Evolutionary conservation across 2,888 invertebrate genomes (phyloP), one percentile per base, ranked within the genome.

Genomic region (Chymomyza fuscimana): DNA sequence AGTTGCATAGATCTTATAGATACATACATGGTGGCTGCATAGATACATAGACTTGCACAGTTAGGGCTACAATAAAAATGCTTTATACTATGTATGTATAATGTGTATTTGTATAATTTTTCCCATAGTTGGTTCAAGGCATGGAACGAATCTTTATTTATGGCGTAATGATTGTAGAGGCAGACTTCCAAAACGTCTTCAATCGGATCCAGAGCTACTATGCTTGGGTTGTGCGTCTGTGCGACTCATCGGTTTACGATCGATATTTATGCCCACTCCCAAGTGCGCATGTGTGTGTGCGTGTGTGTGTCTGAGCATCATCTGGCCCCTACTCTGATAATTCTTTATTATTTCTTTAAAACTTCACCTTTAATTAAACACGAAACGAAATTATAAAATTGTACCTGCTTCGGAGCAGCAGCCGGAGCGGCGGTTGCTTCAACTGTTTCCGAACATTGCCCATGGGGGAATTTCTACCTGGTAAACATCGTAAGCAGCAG

Each of bases 361-460:
- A 86, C 86, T 86, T 88, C 88, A 88, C 85, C 86, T 86, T 86
- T 86, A 86, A 86, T 86, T 86, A 86, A 86, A 88, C 86, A 88
- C 85, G 83, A 86, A 86, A 86, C 88, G 82, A 87, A 86, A 86
- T 86, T 86, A 87, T 84, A 86, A 88, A 86, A 86, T 82, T 86
- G 86, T 88, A 86, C 86, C 86, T 86, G 86, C 86, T 86, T 84
- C 79, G 51, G 32, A 81, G 74, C 83, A 75, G 66, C 66, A 70
- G 72, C 65, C 32, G 52, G 60, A 78, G 75, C 73, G 71, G 65
- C 56, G 62, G 62, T 22, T 54, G 59, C 69, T 52, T 65, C 32
- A 62, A 25, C 9, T 32, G 7, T 5, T n/a, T 16, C 40, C 56
- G 32, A 58, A 51, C 66, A 62, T 60, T 76, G 72, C 69, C 78